Evolutionary conservation across 2,113 vertebrate genomes (phyloP).

Genomic region (Pantherophis guttatus): DNA sequence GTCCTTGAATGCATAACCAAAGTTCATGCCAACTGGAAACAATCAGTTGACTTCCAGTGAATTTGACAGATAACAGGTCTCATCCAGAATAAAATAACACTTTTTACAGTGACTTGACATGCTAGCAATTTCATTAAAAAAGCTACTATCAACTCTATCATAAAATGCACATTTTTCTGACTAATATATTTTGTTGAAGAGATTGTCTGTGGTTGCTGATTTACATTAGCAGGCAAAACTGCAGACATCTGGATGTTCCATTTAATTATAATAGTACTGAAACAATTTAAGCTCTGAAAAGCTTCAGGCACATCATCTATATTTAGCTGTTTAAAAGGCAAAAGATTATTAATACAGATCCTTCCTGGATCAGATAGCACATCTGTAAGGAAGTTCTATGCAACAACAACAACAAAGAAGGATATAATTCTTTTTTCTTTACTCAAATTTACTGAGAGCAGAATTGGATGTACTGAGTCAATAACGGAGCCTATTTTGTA

Average conservation of each 20-base stretch:
- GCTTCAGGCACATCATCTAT: neutral
- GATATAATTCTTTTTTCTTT: neutral
- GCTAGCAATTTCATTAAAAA: neutral
- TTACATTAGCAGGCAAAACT: constrained; percentile 2
- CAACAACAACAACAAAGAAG: neutral
- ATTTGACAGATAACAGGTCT: neutral
- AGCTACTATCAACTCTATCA: neutral
- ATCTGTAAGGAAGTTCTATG: neutral
- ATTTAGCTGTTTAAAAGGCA: neutral
- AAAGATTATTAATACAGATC: neutral
- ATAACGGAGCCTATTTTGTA: neutral
- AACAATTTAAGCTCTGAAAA: neutral
- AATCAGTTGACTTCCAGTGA: neutral
- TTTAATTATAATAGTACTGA: constrained; percentile 3
- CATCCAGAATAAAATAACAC: neutral
- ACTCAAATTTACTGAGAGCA: neutral
- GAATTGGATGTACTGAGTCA: neutral
- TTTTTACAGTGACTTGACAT: neutral
- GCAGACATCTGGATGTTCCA: neutral
- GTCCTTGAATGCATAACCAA: neutral
- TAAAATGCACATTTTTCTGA: neutral
- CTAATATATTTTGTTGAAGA: neutral
- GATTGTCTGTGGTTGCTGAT: neutral
- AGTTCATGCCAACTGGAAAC: neutral
- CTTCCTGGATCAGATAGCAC: neutral